phyloP scores from a whole-genome alignment of 2,797 vertebrate species.

The Sebastes elongatus region DNA sequence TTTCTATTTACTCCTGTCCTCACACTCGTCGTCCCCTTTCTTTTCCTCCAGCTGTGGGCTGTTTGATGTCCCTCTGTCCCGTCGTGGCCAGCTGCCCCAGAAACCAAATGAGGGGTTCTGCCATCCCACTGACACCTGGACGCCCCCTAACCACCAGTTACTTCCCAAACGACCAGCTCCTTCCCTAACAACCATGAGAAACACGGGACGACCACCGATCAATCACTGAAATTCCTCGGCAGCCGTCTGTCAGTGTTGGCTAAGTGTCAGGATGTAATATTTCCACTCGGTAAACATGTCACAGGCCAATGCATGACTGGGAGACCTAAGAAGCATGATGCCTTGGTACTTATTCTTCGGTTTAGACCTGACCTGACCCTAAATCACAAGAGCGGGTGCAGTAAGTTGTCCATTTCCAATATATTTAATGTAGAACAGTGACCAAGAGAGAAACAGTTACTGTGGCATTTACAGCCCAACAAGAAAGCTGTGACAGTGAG shows the following conservation, averaged over 20 bases:
- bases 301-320: background rate
- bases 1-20: constrained; percentile 16
- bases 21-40: constrained; percentile 3
- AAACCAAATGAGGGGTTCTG: constrained; percentile 78
- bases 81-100: constrained; percentile 61
- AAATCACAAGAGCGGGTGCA: background rate
- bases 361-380: background rate
- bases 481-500: constrained; percentile 37
- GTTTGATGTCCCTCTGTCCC: constrained; percentile 67
- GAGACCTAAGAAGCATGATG: background rate
- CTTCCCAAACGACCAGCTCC: constrained; percentile 52
- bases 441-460: background rate
- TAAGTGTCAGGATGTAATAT: constrained; percentile 14
- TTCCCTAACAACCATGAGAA: constrained; percentile 63
- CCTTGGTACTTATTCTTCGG: background rate
- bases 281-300: background rate
- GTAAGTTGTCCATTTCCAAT: background rate
- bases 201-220: constrained; percentile 55
- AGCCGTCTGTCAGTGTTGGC: constrained; percentile 7
- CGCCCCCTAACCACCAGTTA: constrained; percentile 75
- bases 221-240: constrained; percentile 52
- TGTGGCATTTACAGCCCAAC: constrained; percentile 10
- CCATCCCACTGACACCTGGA: constrained; percentile 76
- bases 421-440: background rate
- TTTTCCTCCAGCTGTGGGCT: constrained; percentile 60